Base-by-base conservation (phyloP, 2,888 invertebrate genomes). In the Erebia ligea region DNA sequence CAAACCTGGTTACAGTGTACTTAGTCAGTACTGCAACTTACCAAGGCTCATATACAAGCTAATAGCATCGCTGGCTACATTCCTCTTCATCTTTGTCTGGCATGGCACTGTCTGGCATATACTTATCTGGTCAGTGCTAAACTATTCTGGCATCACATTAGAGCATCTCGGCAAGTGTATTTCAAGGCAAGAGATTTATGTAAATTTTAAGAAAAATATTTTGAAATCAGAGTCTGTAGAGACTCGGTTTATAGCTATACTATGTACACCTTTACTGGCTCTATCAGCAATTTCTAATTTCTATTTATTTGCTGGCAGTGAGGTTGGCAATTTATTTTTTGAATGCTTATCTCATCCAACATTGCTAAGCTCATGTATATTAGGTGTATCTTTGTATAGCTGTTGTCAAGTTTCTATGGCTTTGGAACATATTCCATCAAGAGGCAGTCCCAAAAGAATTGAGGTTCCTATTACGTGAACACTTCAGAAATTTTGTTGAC, bases 1-100 rank as follows among this genome's bases (percentile, higher is more conserved):
- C 83, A 93, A 95, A 74, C 97, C 98, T 54, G 83, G 92, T 77
- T 94, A 87, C 79, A 84, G 75, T 77, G 86, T 79, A 34, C 72
- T 91, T 50, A 81, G 84, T 59, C 79, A 82, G 70, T 78, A 81
- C 57, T 82, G 89, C 0, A 82, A 84, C 34, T 73, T 90, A 54
- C 80, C 85, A 3, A 89, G 91, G 70, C 86, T 94, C 67, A 79
- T 86, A 1, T 94, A 94, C 73, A 96, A 96, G 85, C 83, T 97
- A 1, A 79, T 95, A 25, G 96, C 97, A 2, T 97, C 97, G n/a
- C 93, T 96, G 56, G 77, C 95, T 2, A 96, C 96, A 82, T 98
- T 99, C 88, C 81, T 94, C 21, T 99, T 98, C 86, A 96, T 98
- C 45, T 98, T 95, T 81, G 84, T 98, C 73, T 99, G 99, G 99